Base-by-base conservation (phyloP, 2,113 vertebrate species). In the Rhinoptilus africanus region DNA sequence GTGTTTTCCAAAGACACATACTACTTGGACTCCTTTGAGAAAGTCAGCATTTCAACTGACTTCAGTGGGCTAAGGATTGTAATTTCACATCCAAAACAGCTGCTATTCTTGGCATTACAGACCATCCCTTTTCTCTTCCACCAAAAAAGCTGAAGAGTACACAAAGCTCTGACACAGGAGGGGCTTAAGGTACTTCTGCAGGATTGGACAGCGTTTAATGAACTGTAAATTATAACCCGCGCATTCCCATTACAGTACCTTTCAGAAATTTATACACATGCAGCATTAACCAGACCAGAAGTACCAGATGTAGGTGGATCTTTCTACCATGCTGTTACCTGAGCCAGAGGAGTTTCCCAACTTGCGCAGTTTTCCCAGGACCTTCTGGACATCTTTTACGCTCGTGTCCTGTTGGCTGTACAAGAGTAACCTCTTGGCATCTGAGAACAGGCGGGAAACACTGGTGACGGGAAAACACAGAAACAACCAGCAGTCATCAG, bases 401-500 rank as follows among this genome's bases (percentile, higher is more conserved):
- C 98, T 99, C 2, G 98, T 98, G 93, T 99, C 99, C 62, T 98
- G 98, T 95, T 99, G 99, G 97, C 99, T 99, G 90, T 99, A 99
- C 45, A 99, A 90, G 4, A 99, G 98, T 80, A 99, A 99, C 93
- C 98, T 99, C 96, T 98, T 99, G 81, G 98, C 99, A 82, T 99
- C 99, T 0, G 98, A 99, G 95, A 99, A 99, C 39, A 99, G 98
- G 48, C 99, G 99, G 85, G 98, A 99, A 85, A 99, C 98, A 88
- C 99, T 99, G 97, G 53, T 30, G 64, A 86, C 8, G 2, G 17
- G 79, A 68, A 89, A 80, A 89, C 56, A 85, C 47, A 84, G 54
- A 69, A 82, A 41, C 68, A 92, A 26, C 1, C 12, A 80, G 28
- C 56, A 91, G 60, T 63, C 50, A 54, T 75, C 56, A 92, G 47